phyloP scores from a whole-genome alignment of 2,888 invertebrate species.

The Dioctria linearis region DNA sequence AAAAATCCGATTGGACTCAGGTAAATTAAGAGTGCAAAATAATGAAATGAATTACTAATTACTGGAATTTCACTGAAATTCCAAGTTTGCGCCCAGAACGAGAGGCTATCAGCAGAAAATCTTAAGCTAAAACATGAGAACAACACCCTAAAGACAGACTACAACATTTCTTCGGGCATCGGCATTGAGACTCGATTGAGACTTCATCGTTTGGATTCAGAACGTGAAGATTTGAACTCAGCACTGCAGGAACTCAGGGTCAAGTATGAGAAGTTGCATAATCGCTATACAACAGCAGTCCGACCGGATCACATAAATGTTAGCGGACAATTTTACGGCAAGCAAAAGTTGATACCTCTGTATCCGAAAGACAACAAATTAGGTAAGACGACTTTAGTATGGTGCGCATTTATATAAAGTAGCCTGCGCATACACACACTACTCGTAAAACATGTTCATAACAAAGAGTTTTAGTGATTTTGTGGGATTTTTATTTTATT shows the following conservation, averaged over 20 bases:
- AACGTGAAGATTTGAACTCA: constrained; percentile 65
- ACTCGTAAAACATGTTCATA: too few relatives aligned
- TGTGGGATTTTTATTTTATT: too few relatives aligned
- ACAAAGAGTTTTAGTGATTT: too few relatives aligned
- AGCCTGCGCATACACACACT: too few relatives aligned
- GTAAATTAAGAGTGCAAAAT: not conserved
- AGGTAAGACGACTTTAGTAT: not conserved
- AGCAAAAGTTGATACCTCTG: not conserved
- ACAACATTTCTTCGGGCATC: constrained; percentile 61
- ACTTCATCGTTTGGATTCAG: constrained; percentile 64
- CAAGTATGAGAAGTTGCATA: constrained; percentile 67
- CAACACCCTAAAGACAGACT: constrained; percentile 61
- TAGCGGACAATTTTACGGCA: not conserved
- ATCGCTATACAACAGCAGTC: constrained; percentile 65
- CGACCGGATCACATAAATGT: constrained; percentile 59
- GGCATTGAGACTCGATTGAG: constrained; percentile 65
- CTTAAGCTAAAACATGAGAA: constrained; percentile 63
- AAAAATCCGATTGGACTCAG: constrained; percentile 8
- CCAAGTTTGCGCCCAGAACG: constrained; percentile 64
- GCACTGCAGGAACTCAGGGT: constrained; percentile 65
- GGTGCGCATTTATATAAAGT: too few relatives aligned
- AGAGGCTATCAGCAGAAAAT: constrained; percentile 65
- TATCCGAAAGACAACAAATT: constrained; percentile 43
- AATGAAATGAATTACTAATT: not conserved
- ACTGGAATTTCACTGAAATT: not conserved